Conservation (phyloP, 2,888 invertebrate species). For the Antitype chi region DNA sequence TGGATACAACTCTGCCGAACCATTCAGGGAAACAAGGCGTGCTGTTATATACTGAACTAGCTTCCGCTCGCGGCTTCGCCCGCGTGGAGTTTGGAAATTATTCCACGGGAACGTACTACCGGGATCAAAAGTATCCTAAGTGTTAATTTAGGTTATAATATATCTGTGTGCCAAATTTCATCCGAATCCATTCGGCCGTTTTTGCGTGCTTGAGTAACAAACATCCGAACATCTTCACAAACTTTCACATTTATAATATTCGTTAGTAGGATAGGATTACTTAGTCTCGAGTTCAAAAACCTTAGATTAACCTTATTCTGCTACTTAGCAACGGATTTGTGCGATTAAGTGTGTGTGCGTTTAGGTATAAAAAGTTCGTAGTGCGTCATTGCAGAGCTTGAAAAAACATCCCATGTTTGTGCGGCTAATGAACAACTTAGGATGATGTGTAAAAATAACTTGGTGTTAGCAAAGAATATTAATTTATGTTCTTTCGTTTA, state of each 20-base stretch:
- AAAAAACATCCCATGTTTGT: constrained; percentile 32
- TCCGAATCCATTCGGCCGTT: too few relatives aligned
- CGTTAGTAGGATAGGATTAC: background rate
- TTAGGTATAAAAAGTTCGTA: constrained; percentile 19
- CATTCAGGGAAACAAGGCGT: background rate
- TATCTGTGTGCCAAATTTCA: too few relatives aligned
- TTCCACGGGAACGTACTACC: too few relatives aligned
- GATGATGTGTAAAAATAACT: constrained; percentile 20
- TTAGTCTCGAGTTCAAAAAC: constrained; percentile 31
- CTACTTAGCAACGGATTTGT: constrained; percentile 15
- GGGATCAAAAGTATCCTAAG: too few relatives aligned
- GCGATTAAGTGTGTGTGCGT: background rate
- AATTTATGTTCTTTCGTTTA: background rate
- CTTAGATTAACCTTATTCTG: constrained; percentile 32
- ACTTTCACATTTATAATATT: too few relatives aligned
- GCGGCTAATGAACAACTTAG: constrained; percentile 8
- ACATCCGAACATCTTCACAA: too few relatives aligned
- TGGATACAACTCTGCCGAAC: background rate
- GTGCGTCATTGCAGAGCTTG: constrained; percentile 19
- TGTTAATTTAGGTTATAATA: too few relatives aligned
- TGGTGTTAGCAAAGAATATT: background rate
- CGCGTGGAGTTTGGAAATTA: too few relatives aligned
- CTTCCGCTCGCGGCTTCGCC: too few relatives aligned
- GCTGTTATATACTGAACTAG: background rate
- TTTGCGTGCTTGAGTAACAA: too few relatives aligned